phyloP scores from a whole-genome alignment of 1,140 invertebrate genomes.

The Tetragnatha versicolor region DNA sequence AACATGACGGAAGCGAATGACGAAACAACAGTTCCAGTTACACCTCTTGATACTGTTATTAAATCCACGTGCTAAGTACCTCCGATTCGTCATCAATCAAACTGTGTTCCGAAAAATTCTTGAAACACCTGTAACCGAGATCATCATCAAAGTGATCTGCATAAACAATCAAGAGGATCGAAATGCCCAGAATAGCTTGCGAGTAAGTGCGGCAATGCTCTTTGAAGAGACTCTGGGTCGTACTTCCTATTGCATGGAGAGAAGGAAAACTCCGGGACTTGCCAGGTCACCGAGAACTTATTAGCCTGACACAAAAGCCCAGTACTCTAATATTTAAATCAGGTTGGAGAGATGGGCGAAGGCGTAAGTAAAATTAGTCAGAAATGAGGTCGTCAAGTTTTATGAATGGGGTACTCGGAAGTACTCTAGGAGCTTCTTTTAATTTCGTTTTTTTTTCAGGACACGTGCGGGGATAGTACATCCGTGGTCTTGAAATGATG shows the following conservation, averaged over 20 bases:
- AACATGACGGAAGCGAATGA: too few relatives aligned
- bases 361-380: constrained; percentile 35
- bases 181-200: too few relatives aligned
- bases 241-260: constrained; percentile 25
- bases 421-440: too few relatives aligned
- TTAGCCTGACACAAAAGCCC: constrained; percentile 30
- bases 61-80: too few relatives aligned
- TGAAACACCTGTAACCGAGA: constrained; percentile 2
- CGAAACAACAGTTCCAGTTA: too few relatives aligned
- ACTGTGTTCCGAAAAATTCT: too few relatives aligned
- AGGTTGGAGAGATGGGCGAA: background rate
- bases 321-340: constrained; percentile 42
- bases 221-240: too few relatives aligned
- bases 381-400: constrained; percentile 14
- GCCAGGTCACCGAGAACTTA: constrained; percentile 3
- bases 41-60: too few relatives aligned
- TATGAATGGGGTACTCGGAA: background rate
- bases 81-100: too few relatives aligned
- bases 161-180: too few relatives aligned
- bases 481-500: background rate
- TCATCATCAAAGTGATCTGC: too few relatives aligned
- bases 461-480: background rate
- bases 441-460: background rate
- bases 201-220: too few relatives aligned
- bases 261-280: background rate